Base-by-base conservation (phyloP, 1,140 invertebrate species). In the Rhagoletis pomonella region DNA sequence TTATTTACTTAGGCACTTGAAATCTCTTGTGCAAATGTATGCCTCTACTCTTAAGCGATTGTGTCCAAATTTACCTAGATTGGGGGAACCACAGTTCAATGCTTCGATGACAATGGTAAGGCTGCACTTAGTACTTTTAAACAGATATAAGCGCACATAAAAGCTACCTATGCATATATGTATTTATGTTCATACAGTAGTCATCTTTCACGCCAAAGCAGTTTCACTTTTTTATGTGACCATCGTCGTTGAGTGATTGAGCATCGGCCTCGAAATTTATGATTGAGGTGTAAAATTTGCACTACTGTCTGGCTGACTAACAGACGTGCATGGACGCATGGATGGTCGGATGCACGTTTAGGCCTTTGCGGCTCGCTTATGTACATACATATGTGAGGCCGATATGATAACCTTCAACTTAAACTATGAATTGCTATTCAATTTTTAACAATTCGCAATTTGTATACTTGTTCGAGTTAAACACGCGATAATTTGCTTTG, bases 281-380 rank as follows among this genome's bases (percentile, higher is more conserved):
- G 67, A 47, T 73, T 73, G 67, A 73, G 42, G 67, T 73, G 67
- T 47, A 73, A 73, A 73, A 44, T 73, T 73, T 73, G 67, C 67
- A 73, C 42, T 73, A 73, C 39, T 44, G 9, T 39, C 65, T 67
- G 42, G 44, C 42, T 73, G 12, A 62, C 60, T n/a, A n/a, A 62
- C 17, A 73, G 39, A n/a, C 2, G 19, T 29, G 64, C 3, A 62
- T 29, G 64, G 64, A 0, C 67, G 6, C 39, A 44, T 44, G 42
- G 2, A 12, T 29, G n/a, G 64, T 65, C 6, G 67, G 67, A 47
- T 44, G 42, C 67, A 73, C 67, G 14, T 5, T 4, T 14, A 62
- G 60, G 4, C 4, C 10, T 0, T 4, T 4, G 17, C 5, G 50
- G 10, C 10, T 17, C 39, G 67, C 42, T 42, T 73, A 42, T 67